Base-by-base conservation (phyloP, 1,140 invertebrate genomes). In the Bombus breviceps region DNA sequence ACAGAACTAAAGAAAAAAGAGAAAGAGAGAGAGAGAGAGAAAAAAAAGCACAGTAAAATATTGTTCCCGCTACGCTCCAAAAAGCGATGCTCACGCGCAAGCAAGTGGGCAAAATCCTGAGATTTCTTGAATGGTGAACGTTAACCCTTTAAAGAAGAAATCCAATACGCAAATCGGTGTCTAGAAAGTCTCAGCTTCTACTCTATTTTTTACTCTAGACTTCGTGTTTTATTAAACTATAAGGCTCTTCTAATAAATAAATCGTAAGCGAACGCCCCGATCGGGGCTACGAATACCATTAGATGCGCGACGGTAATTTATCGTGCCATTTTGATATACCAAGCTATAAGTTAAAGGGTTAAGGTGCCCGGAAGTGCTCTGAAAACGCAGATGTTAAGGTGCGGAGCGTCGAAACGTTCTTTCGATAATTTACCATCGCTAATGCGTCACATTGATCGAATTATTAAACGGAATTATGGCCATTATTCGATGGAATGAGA, bases 151-250 rank as follows among this genome's bases (percentile, higher is more conserved):
- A 62, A 85, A 88, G 83, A 88, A 75, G 69, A 82, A 86, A 85
- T 86, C 78, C 57, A 79, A n/a, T 82, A 89, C 80, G 78, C 89
- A 81, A 87, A 62, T 89, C 77, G 81, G 32, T 89, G 88, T 89
- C 85, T 89, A 89, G 88, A 89, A 89, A 89, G 62, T 89, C 77
- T 89, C 85, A 86, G 88, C 88, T 89, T 86, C 88, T 85, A 85
- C 57, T 85, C 84, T 89, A 87, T 89, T 89, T 89, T 89, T 89
- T 89, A 89, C 76, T 89, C 59, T 89, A 89, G 73, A 83, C 76
- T 83, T 69, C 85, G 71, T 47, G 57, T 89, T 86, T 89, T 53
- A 89, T 53, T 89, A 86, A 80, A 74, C 37, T 78, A 41, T 89
- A 86, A 89, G 64, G 72, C 66, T 89, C 86, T 89, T 89, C 88